Conservation (phyloP, 2,888 invertebrate genomes). For the Rhingia rostrata region DNA sequence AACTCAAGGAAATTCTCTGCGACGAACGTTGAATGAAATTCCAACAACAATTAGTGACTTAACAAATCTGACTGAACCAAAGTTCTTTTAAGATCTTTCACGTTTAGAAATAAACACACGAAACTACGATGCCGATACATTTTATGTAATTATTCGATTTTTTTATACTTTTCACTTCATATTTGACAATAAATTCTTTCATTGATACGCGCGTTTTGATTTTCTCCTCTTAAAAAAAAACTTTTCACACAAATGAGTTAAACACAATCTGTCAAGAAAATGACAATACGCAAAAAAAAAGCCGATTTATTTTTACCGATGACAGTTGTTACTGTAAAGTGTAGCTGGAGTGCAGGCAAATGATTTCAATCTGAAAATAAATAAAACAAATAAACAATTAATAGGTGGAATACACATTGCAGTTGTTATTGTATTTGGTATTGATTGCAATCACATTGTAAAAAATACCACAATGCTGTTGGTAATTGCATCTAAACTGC, state of each 20-base stretch:
- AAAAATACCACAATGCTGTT: slow-evolving; percentile 8
- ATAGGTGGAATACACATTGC: neutral
- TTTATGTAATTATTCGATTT: slow-evolving; percentile 64
- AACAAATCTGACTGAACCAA: slow-evolving; percentile 56
- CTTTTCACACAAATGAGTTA: slow-evolving; percentile 30
- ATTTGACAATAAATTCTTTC: slow-evolving; percentile 23
- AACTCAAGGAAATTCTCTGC: slow-evolving; percentile 17
- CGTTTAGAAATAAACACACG: slow-evolving; percentile 77
- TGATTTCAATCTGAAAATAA: slow-evolving; percentile 55
- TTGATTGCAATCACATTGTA: slow-evolving; percentile 29
- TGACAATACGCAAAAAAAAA: slow-evolving; percentile 13
- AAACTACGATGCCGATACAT: slow-evolving; percentile 77
- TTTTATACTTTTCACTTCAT: slow-evolving; percentile 9
- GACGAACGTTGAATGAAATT: slow-evolving; percentile 27
- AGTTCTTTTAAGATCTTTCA: slow-evolving; percentile 77
- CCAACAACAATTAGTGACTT: slow-evolving; percentile 39
- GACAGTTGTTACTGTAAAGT: slow-evolving; percentile 23
- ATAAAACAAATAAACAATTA: slow-evolving; percentile 48
- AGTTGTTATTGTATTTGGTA: slow-evolving; percentile 3
- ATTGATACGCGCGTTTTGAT: slow-evolving; percentile 3
- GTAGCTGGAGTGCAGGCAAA: slow-evolving; percentile 22
- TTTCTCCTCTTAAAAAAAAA: neutral
- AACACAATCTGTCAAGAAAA: slow-evolving; percentile 39
- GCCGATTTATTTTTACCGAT: slow-evolving; percentile 44
- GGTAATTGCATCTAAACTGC: slow-evolving; percentile 39